Base-by-base conservation (phyloP, 2,888 invertebrate genomes). In the Monochamus alternatus region DNA sequence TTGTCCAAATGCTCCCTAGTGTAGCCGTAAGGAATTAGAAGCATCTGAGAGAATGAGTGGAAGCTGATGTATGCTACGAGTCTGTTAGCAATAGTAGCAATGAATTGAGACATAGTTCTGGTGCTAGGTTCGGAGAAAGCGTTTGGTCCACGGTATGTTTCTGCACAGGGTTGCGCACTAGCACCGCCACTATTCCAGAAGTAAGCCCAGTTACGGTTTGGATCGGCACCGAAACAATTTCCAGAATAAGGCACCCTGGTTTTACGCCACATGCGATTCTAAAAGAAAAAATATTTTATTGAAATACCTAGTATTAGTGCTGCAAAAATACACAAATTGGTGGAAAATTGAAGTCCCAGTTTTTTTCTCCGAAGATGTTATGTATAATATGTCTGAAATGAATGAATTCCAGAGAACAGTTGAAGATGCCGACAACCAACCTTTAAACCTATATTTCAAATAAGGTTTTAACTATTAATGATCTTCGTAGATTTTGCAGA, bases 141-240 rank as follows among this genome's bases (percentile, higher is more conserved):
- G 0, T 86, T 86, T 0, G 90, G 88, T 4, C 96, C 96, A 7
- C 93, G 93, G 85, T 91, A 95, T 0, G 88, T 91, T 3, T 94
- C 92, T 0, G 90, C 84, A 80, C 95, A 93, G 0, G 93, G 90
- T 65, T 90, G 82, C 0, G 78, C 85, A 79, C 92, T 93, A 0
- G 92, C 88, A 9, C 84, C 94, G 31, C 90, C 89, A 22, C 90
- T 90, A 78, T 91, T 90, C 94, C 94, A 95, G 78, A 92, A 91
- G 84, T 90, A 92, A 76, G 90, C 93, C 93, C 94, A 96, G 86
- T 96, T 96, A 75, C 95, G 91, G 86, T 96, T 96, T 0, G 94
- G 92, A 87, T 96, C 95, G 0, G 92, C 92, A 5, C 96, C 96
- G 74, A 87, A 86, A 80, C 93, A 92, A 30, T 86, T 51, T 90